Conservation (phyloP, 2,113 vertebrate species). For the Microtus oregoni region DNA sequence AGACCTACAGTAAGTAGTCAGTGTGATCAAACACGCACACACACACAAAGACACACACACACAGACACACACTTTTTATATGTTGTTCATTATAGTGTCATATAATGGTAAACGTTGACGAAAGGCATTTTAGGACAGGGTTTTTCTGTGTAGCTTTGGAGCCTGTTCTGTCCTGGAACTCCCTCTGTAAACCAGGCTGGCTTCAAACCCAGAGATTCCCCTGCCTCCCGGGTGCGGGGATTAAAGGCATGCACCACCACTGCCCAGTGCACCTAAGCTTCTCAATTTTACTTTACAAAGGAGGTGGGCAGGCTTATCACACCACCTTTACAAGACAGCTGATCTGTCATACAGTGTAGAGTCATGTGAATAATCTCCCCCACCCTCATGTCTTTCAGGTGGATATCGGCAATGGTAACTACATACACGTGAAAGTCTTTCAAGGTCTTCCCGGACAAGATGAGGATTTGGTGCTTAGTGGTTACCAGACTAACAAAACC, state of each 20-base stretch:
- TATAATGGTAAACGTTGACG: background rate
- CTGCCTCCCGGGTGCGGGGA: too few species aligned
- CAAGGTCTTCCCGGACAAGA: constrained; percentile 79
- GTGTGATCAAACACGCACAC: background rate
- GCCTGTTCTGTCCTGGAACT: too few species aligned
- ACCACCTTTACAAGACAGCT: background rate
- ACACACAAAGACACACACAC: background rate
- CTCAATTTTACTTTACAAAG: background rate
- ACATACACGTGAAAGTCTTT: constrained; percentile 87
- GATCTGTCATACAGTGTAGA: background rate
- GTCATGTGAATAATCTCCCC: background rate
- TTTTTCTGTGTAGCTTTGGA: too few species aligned
- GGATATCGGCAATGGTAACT: constrained; percentile 82
- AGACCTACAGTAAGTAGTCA: background rate
- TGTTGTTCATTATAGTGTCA: background rate
- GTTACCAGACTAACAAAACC: constrained; percentile 85
- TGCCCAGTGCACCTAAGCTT: background rate
- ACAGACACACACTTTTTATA: background rate
- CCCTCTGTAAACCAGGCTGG: too few species aligned
- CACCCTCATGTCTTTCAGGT: constrained; percentile 86
- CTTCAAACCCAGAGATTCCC: too few species aligned
- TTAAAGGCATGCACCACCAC: too few species aligned
- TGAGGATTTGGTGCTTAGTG: constrained; percentile 71
- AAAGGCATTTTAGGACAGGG: background rate
- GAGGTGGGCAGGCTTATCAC: background rate